These are phyloP conservation scores for Prosopocoilus inquinatus DNA, from an alignment of 2,888 invertebrate species.

Conservation along the genomic window DNA sequence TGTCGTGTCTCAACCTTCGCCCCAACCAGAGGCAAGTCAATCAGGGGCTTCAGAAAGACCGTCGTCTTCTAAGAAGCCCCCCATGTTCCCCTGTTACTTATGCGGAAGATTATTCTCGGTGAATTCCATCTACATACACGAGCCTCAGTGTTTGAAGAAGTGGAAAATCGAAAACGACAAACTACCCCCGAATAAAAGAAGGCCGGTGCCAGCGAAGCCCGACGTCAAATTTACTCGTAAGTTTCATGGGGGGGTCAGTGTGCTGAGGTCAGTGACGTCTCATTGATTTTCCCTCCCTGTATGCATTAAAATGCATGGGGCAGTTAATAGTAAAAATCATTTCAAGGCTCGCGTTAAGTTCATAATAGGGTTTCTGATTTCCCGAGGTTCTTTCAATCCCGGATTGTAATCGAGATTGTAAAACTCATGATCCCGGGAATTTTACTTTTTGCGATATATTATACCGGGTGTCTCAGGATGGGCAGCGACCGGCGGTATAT, in stretches of 20 bases:
- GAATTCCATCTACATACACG: conserved; percentile 62
- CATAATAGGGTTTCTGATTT: no score
- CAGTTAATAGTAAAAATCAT: no score
- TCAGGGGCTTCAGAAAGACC: conserved; percentile 6
- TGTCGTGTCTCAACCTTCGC: neutral
- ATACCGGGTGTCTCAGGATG: no score
- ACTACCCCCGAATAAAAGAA: conserved; percentile 55
- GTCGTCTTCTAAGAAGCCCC: conserved; percentile 33
- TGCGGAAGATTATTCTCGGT: conserved; percentile 65
- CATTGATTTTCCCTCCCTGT: no score
- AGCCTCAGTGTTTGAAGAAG: conserved; percentile 65
- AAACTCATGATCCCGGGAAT: no score
- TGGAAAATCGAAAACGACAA: conserved; percentile 63
- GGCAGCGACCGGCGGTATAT: no score
- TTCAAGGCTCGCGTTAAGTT: no score
- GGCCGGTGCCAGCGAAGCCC: conserved; percentile 60
- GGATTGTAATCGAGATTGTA: no score
- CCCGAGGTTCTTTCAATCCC: no score
- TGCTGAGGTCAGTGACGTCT: no score
- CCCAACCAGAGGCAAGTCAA: neutral
- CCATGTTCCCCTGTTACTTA: conserved; percentile 58
- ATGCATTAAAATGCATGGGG: no score
- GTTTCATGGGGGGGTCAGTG: conserved; percentile 25
- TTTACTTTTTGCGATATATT: no score
- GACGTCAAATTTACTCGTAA: conserved; percentile 52